Conservation (phyloP, 2,113 vertebrate genomes). For the Myrmecobius fasciatus region DNA sequence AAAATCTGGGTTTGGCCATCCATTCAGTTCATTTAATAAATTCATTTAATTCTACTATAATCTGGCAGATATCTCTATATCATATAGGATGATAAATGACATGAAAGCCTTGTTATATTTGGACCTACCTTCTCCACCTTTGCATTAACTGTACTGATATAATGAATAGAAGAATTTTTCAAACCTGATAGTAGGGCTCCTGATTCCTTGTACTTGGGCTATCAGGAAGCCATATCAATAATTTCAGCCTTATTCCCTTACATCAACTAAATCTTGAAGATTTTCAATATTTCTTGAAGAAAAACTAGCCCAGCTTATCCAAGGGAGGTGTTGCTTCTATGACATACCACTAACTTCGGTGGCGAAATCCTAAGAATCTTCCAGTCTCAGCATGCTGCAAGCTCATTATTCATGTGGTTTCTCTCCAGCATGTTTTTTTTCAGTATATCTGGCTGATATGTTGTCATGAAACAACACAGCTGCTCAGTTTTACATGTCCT, state of each 20-base stretch:
- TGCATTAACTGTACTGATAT: not conserved
- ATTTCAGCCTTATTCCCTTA: not conserved
- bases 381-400: not conserved
- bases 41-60: not conserved
- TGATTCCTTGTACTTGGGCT: not conserved
- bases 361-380: not conserved
- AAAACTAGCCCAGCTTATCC: not conserved
- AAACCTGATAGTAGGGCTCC: not conserved
- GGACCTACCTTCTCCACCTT: not conserved
- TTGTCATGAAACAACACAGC: not conserved
- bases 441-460: not conserved
- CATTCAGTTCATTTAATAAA: not conserved
- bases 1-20: not conserved
- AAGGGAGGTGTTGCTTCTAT: not conserved
- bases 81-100: not conserved
- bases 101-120: not conserved
- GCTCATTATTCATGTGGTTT: not conserved
- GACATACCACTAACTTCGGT: not conserved
- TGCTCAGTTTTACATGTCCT: not conserved
- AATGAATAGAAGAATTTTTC: not conserved
- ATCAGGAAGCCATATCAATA: not conserved
- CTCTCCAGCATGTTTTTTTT: not conserved
- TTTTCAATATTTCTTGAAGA: not conserved
- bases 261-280: not conserved
- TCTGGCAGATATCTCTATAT: not conserved